Evolutionary conservation across 2,888 invertebrate genomes (phyloP).

Genomic region (Sarcophaga variegata): DNA sequence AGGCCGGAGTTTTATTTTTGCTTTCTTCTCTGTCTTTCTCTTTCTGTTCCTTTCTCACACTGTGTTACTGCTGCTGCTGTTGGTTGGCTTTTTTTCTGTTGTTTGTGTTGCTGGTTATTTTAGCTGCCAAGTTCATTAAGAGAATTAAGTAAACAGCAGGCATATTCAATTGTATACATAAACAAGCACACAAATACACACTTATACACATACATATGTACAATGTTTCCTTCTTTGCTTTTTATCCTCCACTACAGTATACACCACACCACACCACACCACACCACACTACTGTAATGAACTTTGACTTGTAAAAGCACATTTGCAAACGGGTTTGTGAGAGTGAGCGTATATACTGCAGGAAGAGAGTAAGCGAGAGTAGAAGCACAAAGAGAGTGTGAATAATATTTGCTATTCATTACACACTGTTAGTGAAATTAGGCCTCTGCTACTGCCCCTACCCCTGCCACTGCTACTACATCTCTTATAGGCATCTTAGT

Average conservation of each 20-base stretch:
- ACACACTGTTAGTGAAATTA: constrained; percentile 32
- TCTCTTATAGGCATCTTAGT: background rate
- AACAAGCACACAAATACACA: constrained; percentile 10
- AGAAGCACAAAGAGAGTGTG: background rate
- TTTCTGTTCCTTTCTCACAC: background rate
- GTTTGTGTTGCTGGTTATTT: constrained; percentile 39
- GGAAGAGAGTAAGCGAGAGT: too few relatives aligned
- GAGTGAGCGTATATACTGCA: background rate
- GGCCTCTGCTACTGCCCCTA: background rate
- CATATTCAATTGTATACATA: constrained; percentile 18
- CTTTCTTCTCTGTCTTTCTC: background rate
- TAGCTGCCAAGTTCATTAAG: constrained; percentile 65
- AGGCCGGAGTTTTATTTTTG: background rate
- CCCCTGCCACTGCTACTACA: background rate
- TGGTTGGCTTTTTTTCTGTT: background rate
- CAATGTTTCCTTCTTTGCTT: background rate
- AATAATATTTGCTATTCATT: constrained; percentile 41
- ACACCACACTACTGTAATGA: background rate
- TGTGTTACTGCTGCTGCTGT: background rate
- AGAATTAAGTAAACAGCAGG: constrained; percentile 60
- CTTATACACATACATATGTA: background rate
- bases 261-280: too few relatives aligned
- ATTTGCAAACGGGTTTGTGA: background rate
- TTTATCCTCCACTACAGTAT: too few relatives aligned
- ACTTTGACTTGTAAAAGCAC: constrained; percentile 29